Base-by-base conservation (phyloP, 1,140 invertebrate genomes). In the Bombus waltoni region DNA sequence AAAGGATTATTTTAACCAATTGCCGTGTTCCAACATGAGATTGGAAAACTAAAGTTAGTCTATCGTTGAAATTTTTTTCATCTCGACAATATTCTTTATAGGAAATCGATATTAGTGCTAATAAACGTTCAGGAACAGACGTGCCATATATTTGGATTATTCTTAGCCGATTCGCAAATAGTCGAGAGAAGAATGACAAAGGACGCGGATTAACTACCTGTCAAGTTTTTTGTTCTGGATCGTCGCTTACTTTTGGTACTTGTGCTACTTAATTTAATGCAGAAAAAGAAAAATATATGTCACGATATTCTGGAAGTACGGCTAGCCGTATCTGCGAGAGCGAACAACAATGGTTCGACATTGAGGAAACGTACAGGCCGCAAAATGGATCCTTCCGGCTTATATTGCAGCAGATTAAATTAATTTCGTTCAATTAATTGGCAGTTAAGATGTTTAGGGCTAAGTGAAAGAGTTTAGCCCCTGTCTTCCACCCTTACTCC, bases 371-470 rank as follows among this genome's bases (percentile, higher is more conserved):
- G 44, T 72, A 38, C 68, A 66, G 75, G 74, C 77, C 77, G 62
- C 81, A 91, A 86, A 68, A 92, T 84, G 81, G 82, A 88, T 92
- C 87, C 88, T 87, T 82, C 68, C 89, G 86, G 88, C 90, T 93
- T 91, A 93, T 92, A 92, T 92, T 91, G 90, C 87, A 75, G 85
- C 84, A 91, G 90, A 93, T 94, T 94, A 91, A 93, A 93, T 94
- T 93, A 93, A 93, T 93, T 93, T 83, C 76, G 81, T 74, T 75
- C 93, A 92, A 94, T 94, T 93, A 93, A 93, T 93, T 91, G 92
- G 87, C 91, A 92, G 91, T 93, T 94, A 93, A 93, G 89, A 90
- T 92, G 90, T 93, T 93, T 93, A 93, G 89, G 84, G 85, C 89
- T 90, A 91, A 93, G 90, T 91, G 90, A 93, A 89, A 92, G 90